Conservation (phyloP, 2,113 vertebrate species). For the Antechinus stuartii region DNA sequence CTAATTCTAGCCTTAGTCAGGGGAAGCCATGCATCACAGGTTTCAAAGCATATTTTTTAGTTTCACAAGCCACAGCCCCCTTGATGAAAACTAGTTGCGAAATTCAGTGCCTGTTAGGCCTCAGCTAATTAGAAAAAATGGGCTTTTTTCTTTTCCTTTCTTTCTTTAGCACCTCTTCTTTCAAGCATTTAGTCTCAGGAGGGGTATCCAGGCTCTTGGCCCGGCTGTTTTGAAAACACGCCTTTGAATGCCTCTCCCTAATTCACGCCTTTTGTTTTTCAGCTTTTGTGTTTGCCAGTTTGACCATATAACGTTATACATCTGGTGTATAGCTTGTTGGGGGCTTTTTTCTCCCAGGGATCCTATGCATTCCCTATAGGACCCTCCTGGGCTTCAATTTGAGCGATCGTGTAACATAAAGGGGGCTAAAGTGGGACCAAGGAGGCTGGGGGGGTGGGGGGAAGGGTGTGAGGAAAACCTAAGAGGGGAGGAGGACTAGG, state of each 20-base stretch:
- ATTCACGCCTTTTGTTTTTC: constrained; percentile 99
- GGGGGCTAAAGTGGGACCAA: constrained; percentile 88
- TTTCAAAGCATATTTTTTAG: constrained; percentile 71
- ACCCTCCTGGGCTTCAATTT: constrained; percentile 92
- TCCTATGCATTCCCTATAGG: constrained; percentile 88
- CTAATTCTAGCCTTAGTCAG: constrained; percentile 36
- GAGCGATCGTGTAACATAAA: constrained; percentile 94
- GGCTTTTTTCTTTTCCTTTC: constrained; percentile 83
- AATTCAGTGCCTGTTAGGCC: constrained; percentile 91
- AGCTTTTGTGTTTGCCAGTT: constrained; percentile 98
- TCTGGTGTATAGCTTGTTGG: constrained; percentile 98
- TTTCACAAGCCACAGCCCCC: constrained; percentile 71
- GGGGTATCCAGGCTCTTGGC: constrained; percentile 94
- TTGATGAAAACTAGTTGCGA: constrained; percentile 82
- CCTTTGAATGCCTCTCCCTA: constrained; percentile 98
- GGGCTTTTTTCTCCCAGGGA: constrained; percentile 93
- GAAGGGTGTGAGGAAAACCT: constrained; percentile 8
- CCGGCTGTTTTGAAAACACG: constrained; percentile 99
- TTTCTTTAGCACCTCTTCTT: constrained; percentile 91
- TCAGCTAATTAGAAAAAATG: constrained; percentile 97
- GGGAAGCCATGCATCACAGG: constrained; percentile 46
- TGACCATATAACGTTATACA: constrained; percentile 99
- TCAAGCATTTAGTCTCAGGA: constrained; percentile 94
- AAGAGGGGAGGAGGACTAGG: constrained; percentile 70
- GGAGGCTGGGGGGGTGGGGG: constrained; percentile 68